Evolutionary conservation across 2,797 vertebrate species (phyloP).

Genomic region (Allobates femoralis): DNA sequence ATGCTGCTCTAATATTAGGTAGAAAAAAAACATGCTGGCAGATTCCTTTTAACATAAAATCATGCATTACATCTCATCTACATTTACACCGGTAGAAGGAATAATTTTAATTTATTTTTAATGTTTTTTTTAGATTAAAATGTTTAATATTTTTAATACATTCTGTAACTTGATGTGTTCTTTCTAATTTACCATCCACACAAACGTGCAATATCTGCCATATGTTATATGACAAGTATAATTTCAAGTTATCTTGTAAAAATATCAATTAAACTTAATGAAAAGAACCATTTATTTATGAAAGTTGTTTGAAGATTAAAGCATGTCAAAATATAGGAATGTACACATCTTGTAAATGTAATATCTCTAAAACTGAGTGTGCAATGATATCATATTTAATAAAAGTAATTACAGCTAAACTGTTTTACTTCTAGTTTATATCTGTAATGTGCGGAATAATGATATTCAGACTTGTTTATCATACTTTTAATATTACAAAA

Average conservation of each 20-base stretch:
- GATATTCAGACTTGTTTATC: background rate
- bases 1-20: too few relatives aligned
- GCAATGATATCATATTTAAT: background rate
- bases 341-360: background rate
- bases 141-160: too few relatives aligned
- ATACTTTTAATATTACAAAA: slow-evolving; percentile 26
- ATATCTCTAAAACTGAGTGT: background rate
- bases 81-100: too few relatives aligned
- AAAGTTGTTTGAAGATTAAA: background rate
- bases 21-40: too few relatives aligned
- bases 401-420: background rate
- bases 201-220: too few relatives aligned
- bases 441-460: background rate
- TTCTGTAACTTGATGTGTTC: too few relatives aligned
- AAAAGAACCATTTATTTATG: background rate
- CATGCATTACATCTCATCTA: too few relatives aligned
- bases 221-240: too few relatives aligned
- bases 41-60: too few relatives aligned
- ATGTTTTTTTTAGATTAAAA: too few relatives aligned
- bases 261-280: background rate
- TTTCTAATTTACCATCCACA: too few relatives aligned
- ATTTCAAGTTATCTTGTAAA: background rate
- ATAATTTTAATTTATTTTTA: too few relatives aligned
- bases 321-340: background rate
- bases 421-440: background rate